Evolutionary conservation across 1,140 invertebrate species (phyloP), one percentile per base, ranked within the genome.

Genomic region (Pseudoatta argentina): DNA sequence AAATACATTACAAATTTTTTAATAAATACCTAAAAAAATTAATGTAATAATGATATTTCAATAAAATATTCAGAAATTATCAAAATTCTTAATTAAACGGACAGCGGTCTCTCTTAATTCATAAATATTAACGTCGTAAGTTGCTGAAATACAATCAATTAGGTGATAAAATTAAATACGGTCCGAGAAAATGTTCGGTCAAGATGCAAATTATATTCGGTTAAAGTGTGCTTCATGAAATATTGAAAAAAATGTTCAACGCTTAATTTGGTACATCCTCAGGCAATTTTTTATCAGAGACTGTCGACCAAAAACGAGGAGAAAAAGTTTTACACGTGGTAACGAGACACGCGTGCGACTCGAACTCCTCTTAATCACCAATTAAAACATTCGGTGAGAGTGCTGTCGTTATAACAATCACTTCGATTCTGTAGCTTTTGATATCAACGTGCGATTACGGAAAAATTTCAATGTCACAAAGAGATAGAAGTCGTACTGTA

Each of bases 311-410:
- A 71, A 81, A 69, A 69, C 18, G n/a, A 69, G 12, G 16, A 71
- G 64, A 39, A 67, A 71, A 16, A 69, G n/a, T 12, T 21, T 69
- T 7, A 7, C 3, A 39, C 30, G 16, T 16, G 16, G 24, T 81
- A 81, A 81, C 77, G 64, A 81, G 77, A 71, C 27, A 48, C 24
- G 6, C 34, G 30, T 55, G 30, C 48, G 21, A 4, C 21, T 69
- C 44, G n/a, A 55, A 18, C n/a, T 30, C 39, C 48, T 67, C 27
- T 81, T 81, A 81, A 81, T 81, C 77, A 57, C 30, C 77, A 81
- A 81, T 81, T 81, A 81, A 81, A 81, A 71, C 39, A 71, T 81
- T 81, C 21, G 48, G 39, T 14, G 21, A 81, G 48, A 79, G n/a
- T 67, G 3, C 53, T 59, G 57, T 51, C 18, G 53, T 53, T 53